These are phyloP conservation scores for Tenthredo scrophulariae DNA, from an alignment of 2,888 invertebrate genomes.

Conservation along the genomic window DNA sequence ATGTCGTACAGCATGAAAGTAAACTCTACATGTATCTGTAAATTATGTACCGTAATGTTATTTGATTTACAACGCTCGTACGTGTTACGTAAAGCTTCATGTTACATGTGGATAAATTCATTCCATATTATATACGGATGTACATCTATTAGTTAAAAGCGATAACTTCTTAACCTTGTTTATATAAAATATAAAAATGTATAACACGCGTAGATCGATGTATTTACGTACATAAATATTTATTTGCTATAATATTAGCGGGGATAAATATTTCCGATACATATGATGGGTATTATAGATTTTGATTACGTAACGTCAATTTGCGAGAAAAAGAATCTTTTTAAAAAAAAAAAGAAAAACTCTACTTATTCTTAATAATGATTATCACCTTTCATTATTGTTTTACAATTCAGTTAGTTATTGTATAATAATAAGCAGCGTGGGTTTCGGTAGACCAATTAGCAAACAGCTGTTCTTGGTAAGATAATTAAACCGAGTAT, in stretches of 20 bases:
- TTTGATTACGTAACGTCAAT: no score
- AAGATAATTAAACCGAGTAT: conserved; percentile 22
- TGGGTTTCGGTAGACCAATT: background rate
- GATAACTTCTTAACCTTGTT: background rate
- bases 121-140: background rate
- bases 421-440: background rate
- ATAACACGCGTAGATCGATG: background rate
- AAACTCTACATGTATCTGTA: background rate
- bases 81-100: background rate
- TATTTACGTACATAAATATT: background rate
- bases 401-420: background rate
- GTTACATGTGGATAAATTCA: background rate
- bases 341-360: no score
- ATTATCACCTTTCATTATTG: background rate
- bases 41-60: background rate
- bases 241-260: no score
- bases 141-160: background rate
- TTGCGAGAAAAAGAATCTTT: no score
- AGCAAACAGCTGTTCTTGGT: conserved; percentile 12
- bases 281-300: no score
- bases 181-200: background rate
- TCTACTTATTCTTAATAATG: no score
- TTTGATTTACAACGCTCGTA: background rate
- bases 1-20: background rate
- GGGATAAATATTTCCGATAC: no score